Conservation (phyloP, 1,140 invertebrate species). For the Meteorus sp. region DNA sequence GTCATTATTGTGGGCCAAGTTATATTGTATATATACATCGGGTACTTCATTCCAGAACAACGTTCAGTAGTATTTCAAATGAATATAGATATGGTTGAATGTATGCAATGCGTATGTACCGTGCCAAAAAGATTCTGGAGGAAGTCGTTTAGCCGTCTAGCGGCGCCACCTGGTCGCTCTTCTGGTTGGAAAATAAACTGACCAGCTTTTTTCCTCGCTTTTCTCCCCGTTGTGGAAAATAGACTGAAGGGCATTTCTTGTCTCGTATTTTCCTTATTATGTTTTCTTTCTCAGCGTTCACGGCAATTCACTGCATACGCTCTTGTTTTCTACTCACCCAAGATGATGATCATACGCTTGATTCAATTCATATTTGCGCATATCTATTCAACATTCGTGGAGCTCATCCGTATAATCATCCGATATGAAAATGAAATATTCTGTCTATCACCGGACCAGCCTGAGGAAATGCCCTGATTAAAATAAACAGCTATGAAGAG, state of each 20-base stretch:
- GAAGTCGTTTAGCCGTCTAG: constrained; percentile 11
- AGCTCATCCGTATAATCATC: too few species aligned
- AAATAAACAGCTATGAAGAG: too few species aligned
- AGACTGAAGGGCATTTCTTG: neutral
- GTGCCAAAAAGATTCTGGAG: constrained; percentile 12
- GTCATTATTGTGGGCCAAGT: constrained; percentile 1
- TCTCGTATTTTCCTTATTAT: neutral
- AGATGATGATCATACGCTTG: neutral
- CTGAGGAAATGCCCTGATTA: too few species aligned
- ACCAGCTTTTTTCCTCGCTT: constrained; percentile 4
- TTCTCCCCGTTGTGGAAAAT: constrained; percentile 5
- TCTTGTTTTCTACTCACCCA: neutral
- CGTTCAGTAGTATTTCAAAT: too few species aligned
- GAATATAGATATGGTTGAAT: neutral
- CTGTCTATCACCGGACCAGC: too few species aligned
- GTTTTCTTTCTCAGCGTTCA: neutral
- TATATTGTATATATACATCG: neutral
- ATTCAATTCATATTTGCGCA: constrained; percentile 3
- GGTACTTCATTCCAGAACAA: neutral
- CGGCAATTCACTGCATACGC: neutral
- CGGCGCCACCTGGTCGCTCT: constrained; percentile 23
- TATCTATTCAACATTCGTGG: too few species aligned
- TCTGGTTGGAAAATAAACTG: neutral
- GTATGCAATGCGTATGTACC: neutral
- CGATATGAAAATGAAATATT: too few species aligned